phyloP scores from a whole-genome alignment of 1,140 invertebrate species.

The Muscidifurax raptorellus region DNA sequence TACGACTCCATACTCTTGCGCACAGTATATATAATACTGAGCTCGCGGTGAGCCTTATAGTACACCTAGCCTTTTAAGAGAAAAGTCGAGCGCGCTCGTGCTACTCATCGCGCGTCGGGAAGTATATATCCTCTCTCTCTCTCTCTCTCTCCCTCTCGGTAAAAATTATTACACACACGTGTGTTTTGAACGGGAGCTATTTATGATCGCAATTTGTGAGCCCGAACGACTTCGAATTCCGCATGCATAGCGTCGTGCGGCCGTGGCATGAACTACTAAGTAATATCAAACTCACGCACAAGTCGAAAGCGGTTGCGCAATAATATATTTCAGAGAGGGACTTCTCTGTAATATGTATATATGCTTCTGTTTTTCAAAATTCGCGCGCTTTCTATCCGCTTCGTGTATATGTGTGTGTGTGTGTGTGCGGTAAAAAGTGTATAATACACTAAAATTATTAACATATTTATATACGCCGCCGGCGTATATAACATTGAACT shows the following conservation, averaged over 20 bases:
- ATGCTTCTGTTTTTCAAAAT: no score
- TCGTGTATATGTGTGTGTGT: no score
- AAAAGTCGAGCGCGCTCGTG: conserved; percentile 35
- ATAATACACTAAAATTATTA: no score
- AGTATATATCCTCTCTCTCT: no score
- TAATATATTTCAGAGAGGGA: conserved; percentile 2
- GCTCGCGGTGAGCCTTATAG: no score
- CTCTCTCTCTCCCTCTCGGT: neutral
- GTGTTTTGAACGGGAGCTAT: conserved; percentile 45
- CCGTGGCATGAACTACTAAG: conserved; percentile 35
- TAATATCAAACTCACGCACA: conserved; percentile 37
- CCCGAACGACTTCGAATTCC: conserved; percentile 36
- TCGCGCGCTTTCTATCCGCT: no score
- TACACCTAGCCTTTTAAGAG: conserved; percentile 17
- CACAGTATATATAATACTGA: no score
- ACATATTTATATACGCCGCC: no score
- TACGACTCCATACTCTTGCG: neutral
- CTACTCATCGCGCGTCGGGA: no score
- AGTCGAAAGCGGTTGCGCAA: conserved; percentile 9
- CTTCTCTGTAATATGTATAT: neutral
- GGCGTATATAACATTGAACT: no score
- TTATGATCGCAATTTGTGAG: conserved; percentile 38
- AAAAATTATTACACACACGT: conserved; percentile 26
- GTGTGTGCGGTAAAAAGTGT: no score
- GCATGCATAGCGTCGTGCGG: conserved; percentile 12